Conservation (phyloP, 2,888 invertebrate species). For the Tetrapedia diversipes region DNA sequence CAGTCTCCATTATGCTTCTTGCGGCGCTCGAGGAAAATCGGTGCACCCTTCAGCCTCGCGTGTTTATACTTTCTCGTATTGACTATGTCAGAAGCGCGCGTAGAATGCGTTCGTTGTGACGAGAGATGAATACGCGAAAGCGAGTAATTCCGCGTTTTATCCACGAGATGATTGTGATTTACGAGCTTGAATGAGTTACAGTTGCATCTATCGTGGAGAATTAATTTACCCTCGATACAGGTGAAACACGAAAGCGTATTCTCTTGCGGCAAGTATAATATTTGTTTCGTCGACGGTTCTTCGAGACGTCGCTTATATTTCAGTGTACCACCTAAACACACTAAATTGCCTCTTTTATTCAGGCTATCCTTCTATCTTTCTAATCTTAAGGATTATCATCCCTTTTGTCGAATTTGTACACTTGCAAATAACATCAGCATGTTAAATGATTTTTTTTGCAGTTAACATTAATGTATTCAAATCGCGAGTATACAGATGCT, state of each 20-base stretch:
- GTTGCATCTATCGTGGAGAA: background rate
- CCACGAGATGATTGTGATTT: background rate
- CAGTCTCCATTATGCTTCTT: slow-evolving; percentile 37
- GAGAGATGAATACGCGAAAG: background rate
- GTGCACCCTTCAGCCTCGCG: slow-evolving; percentile 20
- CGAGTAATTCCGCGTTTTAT: background rate
- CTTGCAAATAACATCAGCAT: too few relatives aligned
- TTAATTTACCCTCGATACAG: background rate
- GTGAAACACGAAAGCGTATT: background rate
- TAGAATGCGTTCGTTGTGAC: background rate
- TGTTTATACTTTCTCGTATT: slow-evolving; percentile 7
- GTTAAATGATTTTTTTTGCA: too few relatives aligned
- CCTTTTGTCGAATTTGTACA: too few relatives aligned
- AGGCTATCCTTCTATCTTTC: too few relatives aligned
- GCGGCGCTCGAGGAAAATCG: slow-evolving; percentile 35
- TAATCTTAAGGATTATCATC: too few relatives aligned
- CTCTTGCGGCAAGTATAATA: background rate
- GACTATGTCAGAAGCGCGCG: background rate
- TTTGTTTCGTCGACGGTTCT: too few relatives aligned
- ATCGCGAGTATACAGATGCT: too few relatives aligned
- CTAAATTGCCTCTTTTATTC: too few relatives aligned
- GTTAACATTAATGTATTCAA: too few relatives aligned
- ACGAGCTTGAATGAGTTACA: background rate
- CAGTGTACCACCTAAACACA: too few relatives aligned
- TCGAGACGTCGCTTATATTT: too few relatives aligned